Conservation (phyloP, 1,140 invertebrate genomes). For the Drosophila leontia region DNA sequence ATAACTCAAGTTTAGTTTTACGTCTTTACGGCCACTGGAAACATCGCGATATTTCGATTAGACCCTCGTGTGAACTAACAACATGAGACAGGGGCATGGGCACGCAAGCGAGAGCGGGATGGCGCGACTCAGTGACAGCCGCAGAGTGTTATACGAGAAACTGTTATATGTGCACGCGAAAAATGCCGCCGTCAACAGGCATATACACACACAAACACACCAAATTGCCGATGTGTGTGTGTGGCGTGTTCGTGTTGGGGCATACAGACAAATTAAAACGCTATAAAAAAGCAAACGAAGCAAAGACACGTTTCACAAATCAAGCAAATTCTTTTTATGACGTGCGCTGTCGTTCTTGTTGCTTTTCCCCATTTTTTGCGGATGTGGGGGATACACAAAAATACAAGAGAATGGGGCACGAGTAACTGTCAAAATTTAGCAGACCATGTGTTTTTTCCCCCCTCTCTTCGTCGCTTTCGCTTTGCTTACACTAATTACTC, state of each 20-base stretch:
- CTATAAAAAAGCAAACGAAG: constrained; percentile 83
- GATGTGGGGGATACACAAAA: constrained; percentile 31
- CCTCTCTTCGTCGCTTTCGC: background rate
- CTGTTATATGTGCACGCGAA: constrained; percentile 72
- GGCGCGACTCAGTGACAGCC: constrained; percentile 57
- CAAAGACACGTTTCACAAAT: constrained; percentile 83
- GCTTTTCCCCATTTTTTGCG: constrained; percentile 37
- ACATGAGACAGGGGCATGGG: constrained; percentile 17
- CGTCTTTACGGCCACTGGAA: background rate
- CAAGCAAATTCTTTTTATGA: constrained; percentile 82
- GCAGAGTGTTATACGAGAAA: constrained; percentile 61
- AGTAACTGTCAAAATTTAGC: constrained; percentile 38
- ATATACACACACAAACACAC: constrained; percentile 34
- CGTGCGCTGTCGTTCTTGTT: constrained; percentile 66
- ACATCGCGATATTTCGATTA: constrained; percentile 20
- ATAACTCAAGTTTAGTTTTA: background rate
- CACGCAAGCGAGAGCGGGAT: constrained; percentile 17
- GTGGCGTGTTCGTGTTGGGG: constrained; percentile 59
- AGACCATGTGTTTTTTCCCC: constrained; percentile 50
- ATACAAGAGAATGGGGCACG: constrained; percentile 7
- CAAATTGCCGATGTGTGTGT: constrained; percentile 26
- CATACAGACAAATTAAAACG: constrained; percentile 83
- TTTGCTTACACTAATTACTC: constrained; percentile 65
- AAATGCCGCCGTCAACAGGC: constrained; percentile 55
- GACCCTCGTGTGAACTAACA: constrained; percentile 36